phyloP scores from a whole-genome alignment of 1,140 invertebrate species.

The Antheraea mylitta region DNA sequence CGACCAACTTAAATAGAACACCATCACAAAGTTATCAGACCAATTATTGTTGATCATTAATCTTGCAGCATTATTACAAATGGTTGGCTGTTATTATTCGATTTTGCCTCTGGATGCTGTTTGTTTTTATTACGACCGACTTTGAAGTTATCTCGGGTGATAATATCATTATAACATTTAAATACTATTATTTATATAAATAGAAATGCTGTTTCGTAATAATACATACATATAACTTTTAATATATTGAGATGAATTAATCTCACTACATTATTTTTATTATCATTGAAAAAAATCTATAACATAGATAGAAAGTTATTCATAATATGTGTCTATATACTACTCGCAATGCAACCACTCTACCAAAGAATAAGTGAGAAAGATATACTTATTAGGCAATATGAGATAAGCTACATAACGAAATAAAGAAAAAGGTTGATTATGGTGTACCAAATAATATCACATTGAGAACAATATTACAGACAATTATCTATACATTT shows the following conservation, averaged over 20 bases:
- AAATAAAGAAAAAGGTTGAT: too few relatives aligned
- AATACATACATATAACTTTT: constrained; percentile 1
- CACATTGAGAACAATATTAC: too few relatives aligned
- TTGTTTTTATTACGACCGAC: constrained; percentile 11
- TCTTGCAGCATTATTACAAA: constrained; percentile 6
- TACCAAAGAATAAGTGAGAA: too few relatives aligned
- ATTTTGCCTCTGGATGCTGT: background rate
- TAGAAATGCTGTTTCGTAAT: constrained; percentile 5
- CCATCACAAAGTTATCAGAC: constrained; percentile 40
- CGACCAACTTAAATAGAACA: constrained; percentile 34
- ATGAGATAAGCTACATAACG: too few relatives aligned
- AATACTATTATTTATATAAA: constrained; percentile 18
- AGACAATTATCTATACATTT: too few relatives aligned
- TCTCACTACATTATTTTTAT: too few relatives aligned
- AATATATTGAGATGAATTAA: background rate
- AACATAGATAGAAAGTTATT: too few relatives aligned
- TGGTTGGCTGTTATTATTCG: background rate
- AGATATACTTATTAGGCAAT: too few relatives aligned
- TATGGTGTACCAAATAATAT: too few relatives aligned
- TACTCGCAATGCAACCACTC: too few relatives aligned
- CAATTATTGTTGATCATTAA: background rate
- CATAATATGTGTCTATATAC: too few relatives aligned
- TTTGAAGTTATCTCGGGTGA: constrained; percentile 1
- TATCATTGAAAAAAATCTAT: too few relatives aligned
- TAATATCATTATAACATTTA: constrained; percentile 9